Conservation (phyloP, 2,797 vertebrate genomes). For the Scolopax rusticola region DNA sequence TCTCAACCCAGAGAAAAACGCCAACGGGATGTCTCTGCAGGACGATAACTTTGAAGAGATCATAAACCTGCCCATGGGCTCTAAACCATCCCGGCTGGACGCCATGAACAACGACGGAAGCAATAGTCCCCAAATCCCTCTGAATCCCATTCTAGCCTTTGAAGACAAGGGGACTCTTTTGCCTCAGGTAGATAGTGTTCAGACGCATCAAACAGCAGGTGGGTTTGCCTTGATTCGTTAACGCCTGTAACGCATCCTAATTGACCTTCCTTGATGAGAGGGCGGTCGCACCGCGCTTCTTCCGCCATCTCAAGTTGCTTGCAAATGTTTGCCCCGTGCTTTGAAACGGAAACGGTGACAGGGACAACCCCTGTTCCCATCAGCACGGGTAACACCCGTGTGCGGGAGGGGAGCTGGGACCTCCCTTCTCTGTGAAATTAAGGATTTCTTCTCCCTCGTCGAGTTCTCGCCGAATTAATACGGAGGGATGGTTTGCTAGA, state of each 20-base stretch:
- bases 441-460: neutral
- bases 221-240: slow-evolving; percentile 29
- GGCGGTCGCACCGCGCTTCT: neutral
- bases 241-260: neutral
- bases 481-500: neutral
- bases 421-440: neutral
- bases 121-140: slow-evolving; percentile 77
- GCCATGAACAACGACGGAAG: slow-evolving; percentile 84
- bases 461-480: neutral
- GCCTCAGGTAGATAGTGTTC: slow-evolving; percentile 87
- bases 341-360: neutral
- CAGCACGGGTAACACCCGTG: accelerated
- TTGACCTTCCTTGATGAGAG: neutral
- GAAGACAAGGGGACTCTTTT: slow-evolving; percentile 88
- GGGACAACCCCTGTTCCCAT: neutral
- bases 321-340: neutral
- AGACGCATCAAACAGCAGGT: slow-evolving; percentile 91
- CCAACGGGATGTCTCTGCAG: slow-evolving; percentile 86
- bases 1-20: slow-evolving; percentile 70
- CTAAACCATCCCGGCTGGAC: slow-evolving; percentile 88
- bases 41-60: slow-evolving; percentile 92
- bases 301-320: neutral
- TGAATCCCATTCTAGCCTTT: slow-evolving; percentile 91
- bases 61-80: slow-evolving; percentile 87
- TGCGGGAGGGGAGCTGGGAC: neutral